Percentiles rank a stretch among this genome's conserved stretches.
Evolutionary conservation across 2,797 vertebrate species (phyloP).

Genomic region (Bucorvus abyssinicus): DNA sequence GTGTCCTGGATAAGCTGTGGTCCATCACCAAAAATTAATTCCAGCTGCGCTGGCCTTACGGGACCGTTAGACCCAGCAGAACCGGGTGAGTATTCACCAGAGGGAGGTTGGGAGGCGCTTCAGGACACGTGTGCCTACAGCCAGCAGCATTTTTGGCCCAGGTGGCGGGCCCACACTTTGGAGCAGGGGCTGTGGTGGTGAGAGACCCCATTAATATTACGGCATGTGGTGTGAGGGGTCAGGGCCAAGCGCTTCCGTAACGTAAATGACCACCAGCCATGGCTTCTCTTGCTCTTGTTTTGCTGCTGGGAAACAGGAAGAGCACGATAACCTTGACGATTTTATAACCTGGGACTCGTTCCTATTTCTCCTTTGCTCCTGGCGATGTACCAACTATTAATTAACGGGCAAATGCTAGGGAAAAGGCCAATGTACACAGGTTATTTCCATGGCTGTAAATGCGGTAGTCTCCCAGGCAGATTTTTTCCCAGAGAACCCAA

Average conservation of each 20-base stretch:
- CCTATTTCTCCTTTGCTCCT: conserved; percentile 5
- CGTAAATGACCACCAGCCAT: rapidly evolving
- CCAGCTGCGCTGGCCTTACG: background rate
- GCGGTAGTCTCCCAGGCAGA: background rate
- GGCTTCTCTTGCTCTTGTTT: background rate
- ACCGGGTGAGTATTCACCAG: background rate
- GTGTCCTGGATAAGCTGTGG: background rate
- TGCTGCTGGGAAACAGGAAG: background rate
- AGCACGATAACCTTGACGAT: conserved; percentile 17
- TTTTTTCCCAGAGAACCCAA: background rate
- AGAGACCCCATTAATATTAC: background rate
- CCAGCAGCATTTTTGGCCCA: background rate
- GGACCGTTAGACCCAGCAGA: background rate
- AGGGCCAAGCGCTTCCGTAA: background rate
- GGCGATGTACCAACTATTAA: conserved; percentile 45
- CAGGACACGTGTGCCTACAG: background rate
- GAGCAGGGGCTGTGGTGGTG: background rate
- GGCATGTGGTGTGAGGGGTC: background rate
- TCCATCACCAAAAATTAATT: background rate
- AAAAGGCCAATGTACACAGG: background rate
- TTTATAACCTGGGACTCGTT: background rate
- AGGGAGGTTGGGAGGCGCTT: background rate
- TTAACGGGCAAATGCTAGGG: conserved; percentile 9
- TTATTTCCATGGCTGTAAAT: background rate
- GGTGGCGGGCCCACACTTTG: rapidly evolving